These are phyloP conservation scores for Dasyprocta punctata DNA, from an alignment of 2,113 vertebrate species.

Conservation along the genomic window DNA sequence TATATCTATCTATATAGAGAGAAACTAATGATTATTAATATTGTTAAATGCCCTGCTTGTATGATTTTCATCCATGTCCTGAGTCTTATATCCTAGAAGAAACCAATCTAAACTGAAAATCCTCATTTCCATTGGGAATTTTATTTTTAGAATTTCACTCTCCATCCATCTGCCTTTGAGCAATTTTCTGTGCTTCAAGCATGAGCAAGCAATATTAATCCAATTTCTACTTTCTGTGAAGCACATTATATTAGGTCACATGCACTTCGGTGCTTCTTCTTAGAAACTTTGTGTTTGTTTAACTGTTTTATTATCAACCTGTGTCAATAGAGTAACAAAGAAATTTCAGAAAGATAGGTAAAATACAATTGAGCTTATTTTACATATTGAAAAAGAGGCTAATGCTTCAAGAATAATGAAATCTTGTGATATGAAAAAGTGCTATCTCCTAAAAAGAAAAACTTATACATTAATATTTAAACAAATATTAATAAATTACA, in stretches of 20 bases:
- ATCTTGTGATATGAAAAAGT: not conserved
- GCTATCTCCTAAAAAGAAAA: not conserved
- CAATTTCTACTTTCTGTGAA: conserved; percentile 86
- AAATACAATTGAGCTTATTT: conserved; percentile 37
- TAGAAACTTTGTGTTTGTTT: conserved; percentile 79
- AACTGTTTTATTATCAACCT: conserved; percentile 79
- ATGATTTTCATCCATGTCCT: conserved; percentile 66
- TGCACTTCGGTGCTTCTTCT: conserved; percentile 77
- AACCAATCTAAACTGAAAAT: conserved; percentile 85
- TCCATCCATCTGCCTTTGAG: conserved; percentile 86
- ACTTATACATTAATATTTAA: conserved; percentile 33
- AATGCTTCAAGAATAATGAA: not conserved
- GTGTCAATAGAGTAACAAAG: not conserved
- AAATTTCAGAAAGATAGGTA: not conserved
- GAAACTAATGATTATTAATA: not conserved
- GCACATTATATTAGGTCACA: conserved; percentile 85
- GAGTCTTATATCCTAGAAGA: conserved; percentile 78
- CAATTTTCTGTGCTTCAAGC: conserved; percentile 88
- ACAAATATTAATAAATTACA: conserved; percentile 7
- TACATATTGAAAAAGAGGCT: not conserved
- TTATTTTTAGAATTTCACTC: conserved; percentile 87
- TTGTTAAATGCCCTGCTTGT: conserved; percentile 55
- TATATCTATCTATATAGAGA: not conserved
- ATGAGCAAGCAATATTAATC: conserved; percentile 89
- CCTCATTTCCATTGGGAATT: conserved; percentile 85